phyloP scores from a whole-genome alignment of 1,140 invertebrate genomes.

The Pissodes strobi region DNA sequence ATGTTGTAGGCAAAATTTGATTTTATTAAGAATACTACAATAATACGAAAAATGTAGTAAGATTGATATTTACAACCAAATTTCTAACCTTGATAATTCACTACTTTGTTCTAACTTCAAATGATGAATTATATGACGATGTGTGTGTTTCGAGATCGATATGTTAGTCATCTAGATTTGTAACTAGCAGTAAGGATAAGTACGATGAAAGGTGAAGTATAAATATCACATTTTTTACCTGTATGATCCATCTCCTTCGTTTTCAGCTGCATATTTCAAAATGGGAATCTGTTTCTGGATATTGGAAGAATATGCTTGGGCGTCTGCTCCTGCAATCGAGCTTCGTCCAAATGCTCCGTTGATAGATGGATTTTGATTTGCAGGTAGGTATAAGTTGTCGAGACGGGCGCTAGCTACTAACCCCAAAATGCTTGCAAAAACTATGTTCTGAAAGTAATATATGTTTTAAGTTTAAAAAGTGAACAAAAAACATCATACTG shows the following conservation, averaged over 20 bases:
- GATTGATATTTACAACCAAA: neutral
- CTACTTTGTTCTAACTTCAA: neutral
- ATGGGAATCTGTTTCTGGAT: constrained; percentile 55
- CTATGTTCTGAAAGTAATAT: too few relatives aligned
- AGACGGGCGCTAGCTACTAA: constrained; percentile 53
- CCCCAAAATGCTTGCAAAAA: constrained; percentile 35
- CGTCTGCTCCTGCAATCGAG: neutral
- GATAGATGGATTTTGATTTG: constrained; percentile 43
- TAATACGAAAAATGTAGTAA: too few relatives aligned
- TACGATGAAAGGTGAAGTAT: too few relatives aligned
- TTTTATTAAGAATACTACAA: too few relatives aligned
- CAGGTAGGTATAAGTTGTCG: constrained; percentile 66
- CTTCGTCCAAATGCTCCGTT: neutral
- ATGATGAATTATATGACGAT: too few relatives aligned
- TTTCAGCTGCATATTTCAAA: constrained; percentile 35
- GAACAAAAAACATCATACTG: too few relatives aligned
- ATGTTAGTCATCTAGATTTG: too few relatives aligned
- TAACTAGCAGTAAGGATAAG: too few relatives aligned
- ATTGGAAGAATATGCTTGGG: neutral
- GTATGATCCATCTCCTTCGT: constrained; percentile 52
- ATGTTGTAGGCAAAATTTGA: too few relatives aligned
- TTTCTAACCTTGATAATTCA: neutral
- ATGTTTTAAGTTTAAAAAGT: too few relatives aligned
- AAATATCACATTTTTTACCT: constrained; percentile 12
- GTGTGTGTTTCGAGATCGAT: too few relatives aligned